Conservation (phyloP, 2,113 vertebrate species). For the Sebastes schlegelii region DNA sequence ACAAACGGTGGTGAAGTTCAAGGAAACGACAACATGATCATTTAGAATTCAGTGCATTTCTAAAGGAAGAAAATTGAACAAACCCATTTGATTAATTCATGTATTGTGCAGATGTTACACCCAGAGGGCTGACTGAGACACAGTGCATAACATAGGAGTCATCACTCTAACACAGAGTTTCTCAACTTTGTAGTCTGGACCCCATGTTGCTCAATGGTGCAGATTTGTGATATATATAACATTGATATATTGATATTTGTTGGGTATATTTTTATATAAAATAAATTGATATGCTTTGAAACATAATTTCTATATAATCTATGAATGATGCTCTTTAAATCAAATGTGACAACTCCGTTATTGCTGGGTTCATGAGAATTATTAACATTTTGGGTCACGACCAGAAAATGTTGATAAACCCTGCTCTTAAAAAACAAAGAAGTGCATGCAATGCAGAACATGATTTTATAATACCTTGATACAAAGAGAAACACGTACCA, state of each 20-base stretch:
- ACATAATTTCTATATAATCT: neutral
- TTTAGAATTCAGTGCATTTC: constrained; percentile 23
- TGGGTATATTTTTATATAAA: constrained; percentile 24
- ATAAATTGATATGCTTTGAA: constrained; percentile 13
- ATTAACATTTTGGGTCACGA: neutral
- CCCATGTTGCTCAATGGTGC: neutral
- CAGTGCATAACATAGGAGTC: constrained; percentile 6
- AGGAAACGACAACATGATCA: neutral
- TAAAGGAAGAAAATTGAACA: constrained; percentile 22
- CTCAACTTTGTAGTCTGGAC: constrained; percentile 3
- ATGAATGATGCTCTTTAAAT: constrained; percentile 18
- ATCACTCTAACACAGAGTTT: constrained; percentile 18
- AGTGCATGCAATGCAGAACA: constrained; percentile 30
- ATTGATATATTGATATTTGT: constrained; percentile 17
- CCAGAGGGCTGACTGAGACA: neutral
- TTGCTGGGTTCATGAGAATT: constrained; percentile 6
- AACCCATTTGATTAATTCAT: neutral
- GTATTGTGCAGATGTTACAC: constrained; percentile 28
- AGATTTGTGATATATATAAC: constrained; percentile 10
- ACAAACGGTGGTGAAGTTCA: neutral
- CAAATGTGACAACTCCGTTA: constrained; percentile 7
- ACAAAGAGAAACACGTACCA: constrained; percentile 17
- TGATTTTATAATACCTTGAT: neutral
- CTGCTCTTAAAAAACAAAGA: constrained; percentile 22
- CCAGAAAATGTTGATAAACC: constrained; percentile 31